phyloP scores from a whole-genome alignment of 2,797 vertebrate species.

The Macroramphosus scolopax region DNA sequence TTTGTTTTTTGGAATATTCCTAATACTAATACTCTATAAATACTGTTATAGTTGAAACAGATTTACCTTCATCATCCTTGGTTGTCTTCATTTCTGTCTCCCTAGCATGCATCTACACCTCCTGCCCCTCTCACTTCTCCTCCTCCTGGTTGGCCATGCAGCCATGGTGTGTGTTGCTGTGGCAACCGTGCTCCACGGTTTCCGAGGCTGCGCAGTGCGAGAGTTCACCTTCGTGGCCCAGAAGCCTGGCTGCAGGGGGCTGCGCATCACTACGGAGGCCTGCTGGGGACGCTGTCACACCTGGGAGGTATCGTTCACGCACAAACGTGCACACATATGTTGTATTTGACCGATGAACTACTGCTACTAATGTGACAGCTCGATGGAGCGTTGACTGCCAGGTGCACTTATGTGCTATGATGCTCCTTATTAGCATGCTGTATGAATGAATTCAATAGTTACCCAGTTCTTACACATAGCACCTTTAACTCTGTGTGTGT shows the following conservation, averaged over 20 bases:
- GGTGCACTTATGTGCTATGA: too few relatives aligned
- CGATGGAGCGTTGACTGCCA: too few relatives aligned
- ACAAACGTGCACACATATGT: constrained; percentile 1
- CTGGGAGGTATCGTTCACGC: too few relatives aligned
- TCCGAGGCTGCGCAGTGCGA: constrained; percentile 86
- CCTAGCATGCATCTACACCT: constrained; percentile 56
- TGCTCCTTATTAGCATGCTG: too few relatives aligned
- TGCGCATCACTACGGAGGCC: constrained; percentile 90
- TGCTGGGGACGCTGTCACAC: constrained; percentile 98
- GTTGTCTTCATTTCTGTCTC: neutral
- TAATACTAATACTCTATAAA: too few relatives aligned
- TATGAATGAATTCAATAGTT: too few relatives aligned
- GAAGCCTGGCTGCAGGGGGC: constrained; percentile 84
- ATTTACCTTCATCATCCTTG: neutral
- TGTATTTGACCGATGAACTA: too few relatives aligned
- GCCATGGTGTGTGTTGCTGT: constrained; percentile 32
- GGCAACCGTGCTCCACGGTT: constrained; percentile 61
- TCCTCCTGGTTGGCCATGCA: constrained; percentile 55
- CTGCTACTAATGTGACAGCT: too few relatives aligned
- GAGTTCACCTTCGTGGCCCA: constrained; percentile 91
- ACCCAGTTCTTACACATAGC: neutral
- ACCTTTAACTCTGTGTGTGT: neutral
- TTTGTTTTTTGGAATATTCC: too few relatives aligned
- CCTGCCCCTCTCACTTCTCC: constrained; percentile 26
- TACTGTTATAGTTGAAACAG: too few relatives aligned